Percentiles rank a stretch among this genome's conserved stretches.
Conservation (phyloP, 1,140 invertebrate genomes). For the Drosophila lini region DNA sequence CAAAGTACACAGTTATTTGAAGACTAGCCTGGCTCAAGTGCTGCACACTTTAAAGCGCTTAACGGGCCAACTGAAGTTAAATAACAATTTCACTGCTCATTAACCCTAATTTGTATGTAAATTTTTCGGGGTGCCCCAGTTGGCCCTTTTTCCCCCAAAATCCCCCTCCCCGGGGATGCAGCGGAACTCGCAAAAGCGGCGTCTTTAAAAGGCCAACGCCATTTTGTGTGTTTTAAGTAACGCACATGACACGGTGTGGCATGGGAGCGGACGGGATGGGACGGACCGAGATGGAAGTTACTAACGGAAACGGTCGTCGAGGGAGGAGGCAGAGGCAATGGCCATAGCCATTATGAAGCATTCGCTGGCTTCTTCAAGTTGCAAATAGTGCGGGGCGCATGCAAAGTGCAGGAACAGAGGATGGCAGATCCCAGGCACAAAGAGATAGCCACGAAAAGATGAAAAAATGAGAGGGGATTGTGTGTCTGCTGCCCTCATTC, state of each 20-base stretch:
- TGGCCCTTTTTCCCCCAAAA: constrained; percentile 18
- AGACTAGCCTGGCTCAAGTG: constrained; percentile 40
- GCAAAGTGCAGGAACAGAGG: constrained; percentile 45
- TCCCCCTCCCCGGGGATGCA: constrained; percentile 19
- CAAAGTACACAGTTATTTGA: constrained; percentile 64
- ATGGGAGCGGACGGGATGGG: neutral
- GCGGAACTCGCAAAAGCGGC: neutral
- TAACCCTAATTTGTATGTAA: constrained; percentile 83
- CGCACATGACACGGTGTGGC: constrained; percentile 43
- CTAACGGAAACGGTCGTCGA: constrained; percentile 18
- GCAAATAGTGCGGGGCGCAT: constrained; percentile 32
- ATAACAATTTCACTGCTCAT: constrained; percentile 83
- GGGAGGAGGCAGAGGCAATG: neutral
- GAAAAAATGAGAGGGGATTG: constrained; percentile 12
- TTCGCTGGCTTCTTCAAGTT: constrained; percentile 22
- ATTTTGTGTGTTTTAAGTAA: constrained; percentile 63
- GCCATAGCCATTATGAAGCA: constrained; percentile 28
- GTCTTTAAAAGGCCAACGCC: constrained; percentile 57
- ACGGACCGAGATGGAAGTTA: constrained; percentile 4
- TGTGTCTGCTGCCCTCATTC: constrained; percentile 53
- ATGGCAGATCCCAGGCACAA: constrained; percentile 14
- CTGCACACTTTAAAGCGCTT: constrained; percentile 71
- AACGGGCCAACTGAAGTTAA: constrained; percentile 78
- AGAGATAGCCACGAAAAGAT: constrained; percentile 15
- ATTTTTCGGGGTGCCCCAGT: constrained; percentile 65